Evolutionary conservation across 1,140 invertebrate genomes (phyloP), one percentile per base, ranked within the genome.

Genomic region (Drosophila funebris): DNA sequence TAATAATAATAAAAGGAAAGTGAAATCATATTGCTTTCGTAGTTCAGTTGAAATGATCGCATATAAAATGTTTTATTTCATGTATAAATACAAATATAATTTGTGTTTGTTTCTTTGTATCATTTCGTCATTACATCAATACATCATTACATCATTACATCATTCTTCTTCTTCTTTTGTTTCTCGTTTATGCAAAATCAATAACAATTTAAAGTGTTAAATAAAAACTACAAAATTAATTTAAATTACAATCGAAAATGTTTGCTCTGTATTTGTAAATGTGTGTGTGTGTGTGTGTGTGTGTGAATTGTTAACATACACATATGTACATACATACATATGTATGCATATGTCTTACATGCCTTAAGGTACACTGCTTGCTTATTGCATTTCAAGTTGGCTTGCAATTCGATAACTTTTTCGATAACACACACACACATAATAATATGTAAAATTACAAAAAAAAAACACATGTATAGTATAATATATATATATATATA

Each of bases 1-100:
- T 24, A 46, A 46, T 24, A 44, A 4, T 22, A 13, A 24, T 13
- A 27, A 48, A 46, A 44, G 11, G 14, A 46, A 43, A 66, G 24
- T 18, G 14, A 66, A 56, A 54, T 63, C 27, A 46, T 56, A 63
- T 63, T 63, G 33, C 29, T 48, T 41, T 27, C 24, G 36, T 14
- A 46, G 29, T 50, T 39, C 7, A 22, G 43, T 71, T 57, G 29
- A 24, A 67, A 67, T 77, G 70, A 72, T 75, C 61, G 70, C 64
- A 81, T 87, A 74, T 77, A 81, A 84, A 85, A 85, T 81, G 36
- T 77, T 84, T 73, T 77, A 62, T 82, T 82, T 73, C 48, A 54
- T 80, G 60, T 84, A 76, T 85, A 84, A 85, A 85, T 85, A 85
- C 69, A 80, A 80, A 77, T 85, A 80, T 85, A 85, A 76, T 81